A percentile compares a stretch with the other conserved stretches of the same genome.
These are phyloP conservation scores for Probosciger aterrimus DNA, from an alignment of 2,113 vertebrate genomes.

Conservation along the genomic window DNA sequence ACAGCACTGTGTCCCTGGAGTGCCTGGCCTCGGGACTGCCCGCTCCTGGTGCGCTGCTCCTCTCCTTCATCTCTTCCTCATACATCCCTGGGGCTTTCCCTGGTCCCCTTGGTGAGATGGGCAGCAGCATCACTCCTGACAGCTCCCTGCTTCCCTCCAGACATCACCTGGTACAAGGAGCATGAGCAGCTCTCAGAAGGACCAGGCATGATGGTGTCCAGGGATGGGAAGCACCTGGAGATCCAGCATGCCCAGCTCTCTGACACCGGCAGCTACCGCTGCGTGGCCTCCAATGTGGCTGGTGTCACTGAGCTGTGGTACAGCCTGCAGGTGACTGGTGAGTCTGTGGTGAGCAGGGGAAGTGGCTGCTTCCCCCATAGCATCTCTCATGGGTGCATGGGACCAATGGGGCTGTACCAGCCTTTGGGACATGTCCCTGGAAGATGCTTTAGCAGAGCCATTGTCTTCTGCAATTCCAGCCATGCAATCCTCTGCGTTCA, in stretches of 20 bases:
- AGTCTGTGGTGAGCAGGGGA: neutral
- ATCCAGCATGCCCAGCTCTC: constrained; percentile 24
- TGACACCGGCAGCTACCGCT: constrained; percentile 65
- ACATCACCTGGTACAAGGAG: constrained; percentile 72
- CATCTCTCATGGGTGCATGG: fast-evolving
- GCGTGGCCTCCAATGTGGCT: constrained; percentile 58
- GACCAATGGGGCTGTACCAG: neutral
- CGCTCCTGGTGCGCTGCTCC: constrained; percentile 32
- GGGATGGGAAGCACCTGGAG: constrained; percentile 46
- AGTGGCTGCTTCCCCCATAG: fast-evolving
- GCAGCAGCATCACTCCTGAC: neutral
- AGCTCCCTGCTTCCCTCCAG: constrained; percentile 13
- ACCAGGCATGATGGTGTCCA: neutral
- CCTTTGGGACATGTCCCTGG: fast-evolving
- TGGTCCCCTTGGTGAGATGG: too few relatives aligned
- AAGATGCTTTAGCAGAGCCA: neutral
- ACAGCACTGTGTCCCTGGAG: constrained; percentile 46
- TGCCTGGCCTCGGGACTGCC: constrained; percentile 75
- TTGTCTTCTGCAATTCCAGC: neutral
- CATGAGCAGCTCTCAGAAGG: neutral
- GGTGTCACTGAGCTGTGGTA: constrained; percentile 57
- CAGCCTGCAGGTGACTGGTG: constrained; percentile 70
- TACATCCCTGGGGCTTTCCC: fast-evolving
- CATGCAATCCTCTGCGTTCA: neutral
- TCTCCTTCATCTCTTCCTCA: fast-evolving